Evolutionary conservation across 2,797 vertebrate genomes (phyloP).

Genomic region (Arremon aurantiirostris): DNA sequence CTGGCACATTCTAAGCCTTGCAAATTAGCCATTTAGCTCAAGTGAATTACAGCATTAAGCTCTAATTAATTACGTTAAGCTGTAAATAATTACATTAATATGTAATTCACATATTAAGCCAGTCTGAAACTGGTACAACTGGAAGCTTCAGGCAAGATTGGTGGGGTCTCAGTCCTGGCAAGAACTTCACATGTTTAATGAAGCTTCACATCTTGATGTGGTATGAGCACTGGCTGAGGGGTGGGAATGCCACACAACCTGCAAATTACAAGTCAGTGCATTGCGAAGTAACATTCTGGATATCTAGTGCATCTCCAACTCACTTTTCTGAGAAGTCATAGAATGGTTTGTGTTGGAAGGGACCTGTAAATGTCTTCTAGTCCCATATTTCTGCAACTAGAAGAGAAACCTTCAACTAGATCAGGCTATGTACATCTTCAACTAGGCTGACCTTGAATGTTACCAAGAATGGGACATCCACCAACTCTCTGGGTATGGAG

Average conservation of each 20-base stretch:
- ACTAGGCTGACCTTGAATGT: not conserved
- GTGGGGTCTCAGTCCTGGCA: not conserved
- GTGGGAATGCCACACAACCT: not conserved
- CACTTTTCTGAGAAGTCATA: not conserved
- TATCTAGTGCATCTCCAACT: not conserved
- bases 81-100: not conserved
- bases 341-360: not conserved
- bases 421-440: not conserved
- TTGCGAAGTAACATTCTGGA: not conserved
- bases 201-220: not conserved
- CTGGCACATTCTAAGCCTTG: not conserved
- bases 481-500: not conserved
- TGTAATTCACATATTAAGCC: not conserved
- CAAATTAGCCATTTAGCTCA: not conserved
- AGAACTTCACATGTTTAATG: not conserved
- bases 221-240: accelerated
- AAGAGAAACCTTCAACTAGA: not conserved
- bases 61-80: not conserved
- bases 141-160: not conserved
- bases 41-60: not conserved
- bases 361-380: not conserved
- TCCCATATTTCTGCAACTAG: not conserved
- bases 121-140: not conserved
- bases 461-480: not conserved
- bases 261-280: not conserved